A percentile compares a stretch with the other conserved stretches of the same genome.
phyloP scores from a whole-genome alignment of 2,888 invertebrate species.

The Sepioteuthis lessoniana region DNA sequence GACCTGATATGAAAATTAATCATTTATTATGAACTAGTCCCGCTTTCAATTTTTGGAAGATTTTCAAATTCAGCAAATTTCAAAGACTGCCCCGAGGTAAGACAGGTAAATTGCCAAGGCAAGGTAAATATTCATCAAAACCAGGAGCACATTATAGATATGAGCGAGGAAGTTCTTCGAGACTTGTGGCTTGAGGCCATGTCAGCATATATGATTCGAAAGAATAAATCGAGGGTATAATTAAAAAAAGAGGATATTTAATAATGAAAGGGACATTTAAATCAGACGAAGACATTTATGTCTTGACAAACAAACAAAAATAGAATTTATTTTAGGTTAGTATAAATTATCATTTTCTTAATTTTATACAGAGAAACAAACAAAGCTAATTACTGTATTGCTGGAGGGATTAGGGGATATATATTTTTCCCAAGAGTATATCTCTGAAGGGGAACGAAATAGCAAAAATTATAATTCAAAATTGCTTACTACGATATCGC shows the following conservation, averaged over 20 bases:
- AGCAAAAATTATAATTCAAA: too few relatives aligned
- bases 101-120: background rate
- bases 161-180: background rate
- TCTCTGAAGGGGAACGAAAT: too few relatives aligned
- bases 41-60: background rate
- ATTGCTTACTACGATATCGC: too few relatives aligned
- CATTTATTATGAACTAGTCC: constrained; percentile 4
- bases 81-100: background rate
- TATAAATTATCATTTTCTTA: too few relatives aligned
- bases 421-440: too few relatives aligned
- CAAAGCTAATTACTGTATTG: too few relatives aligned
- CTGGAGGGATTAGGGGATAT: too few relatives aligned
- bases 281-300: too few relatives aligned
- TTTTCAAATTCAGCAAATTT: background rate
- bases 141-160: background rate
- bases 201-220: background rate
- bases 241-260: background rate
- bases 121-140: background rate
- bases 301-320: too few relatives aligned
- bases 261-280: background rate
- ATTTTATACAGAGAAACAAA: too few relatives aligned
- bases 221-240: background rate
- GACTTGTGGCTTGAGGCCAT: background rate
- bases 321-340: too few relatives aligned
- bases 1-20: constrained; percentile 6